phyloP scores from a whole-genome alignment of 2,113 vertebrate species.

The Plecotus auritus region DNA sequence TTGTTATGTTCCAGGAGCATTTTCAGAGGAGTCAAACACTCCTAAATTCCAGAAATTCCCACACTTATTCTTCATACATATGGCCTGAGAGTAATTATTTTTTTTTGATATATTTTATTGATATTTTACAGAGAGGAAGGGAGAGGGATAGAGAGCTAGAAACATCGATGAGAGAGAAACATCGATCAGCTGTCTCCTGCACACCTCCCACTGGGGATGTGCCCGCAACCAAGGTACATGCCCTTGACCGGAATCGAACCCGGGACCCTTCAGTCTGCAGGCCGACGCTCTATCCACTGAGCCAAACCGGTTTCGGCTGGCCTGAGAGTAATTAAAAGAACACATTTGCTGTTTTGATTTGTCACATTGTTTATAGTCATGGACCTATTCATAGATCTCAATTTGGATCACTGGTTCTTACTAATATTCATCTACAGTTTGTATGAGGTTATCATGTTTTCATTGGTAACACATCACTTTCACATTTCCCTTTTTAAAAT shows the following conservation, averaged over 20 bases:
- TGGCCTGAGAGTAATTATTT: neutral
- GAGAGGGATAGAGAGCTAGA: too few relatives aligned
- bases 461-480: neutral
- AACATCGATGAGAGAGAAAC: too few relatives aligned
- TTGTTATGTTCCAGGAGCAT: neutral
- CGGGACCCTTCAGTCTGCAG: too few relatives aligned
- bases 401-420: neutral
- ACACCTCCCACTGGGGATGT: too few relatives aligned
- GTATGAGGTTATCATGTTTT: neutral
- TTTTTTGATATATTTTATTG: too few relatives aligned
- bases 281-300: too few relatives aligned
- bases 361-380: neutral
- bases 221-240: too few relatives aligned
- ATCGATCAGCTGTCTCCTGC: too few relatives aligned
- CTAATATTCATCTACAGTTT: neutral
- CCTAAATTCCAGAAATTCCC: neutral
- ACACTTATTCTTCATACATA: neutral
- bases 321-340: neutral
- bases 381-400: neutral
- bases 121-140: too few relatives aligned
- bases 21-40: neutral
- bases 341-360: neutral
- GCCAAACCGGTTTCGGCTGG: too few relatives aligned
- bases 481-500: neutral
- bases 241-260: too few relatives aligned